Percentiles rank a stretch among this genome's conserved stretches.
phyloP scores from a whole-genome alignment of 2,113 vertebrate genomes.

The Corythaixoides concolor region DNA sequence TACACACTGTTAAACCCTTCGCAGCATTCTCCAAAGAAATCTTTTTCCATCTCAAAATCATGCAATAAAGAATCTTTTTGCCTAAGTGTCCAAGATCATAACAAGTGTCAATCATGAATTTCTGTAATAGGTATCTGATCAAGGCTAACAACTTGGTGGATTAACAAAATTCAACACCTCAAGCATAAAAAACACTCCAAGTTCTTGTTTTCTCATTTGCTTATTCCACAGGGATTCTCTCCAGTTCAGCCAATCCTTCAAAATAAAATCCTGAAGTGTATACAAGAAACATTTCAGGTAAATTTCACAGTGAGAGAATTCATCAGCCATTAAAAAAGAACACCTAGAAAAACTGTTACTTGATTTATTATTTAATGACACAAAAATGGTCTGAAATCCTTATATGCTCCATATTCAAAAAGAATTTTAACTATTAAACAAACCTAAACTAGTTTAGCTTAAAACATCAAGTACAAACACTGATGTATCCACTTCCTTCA shows the following conservation, averaged over 20 bases:
- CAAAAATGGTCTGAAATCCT: background rate
- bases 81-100: background rate
- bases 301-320: background rate
- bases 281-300: background rate
- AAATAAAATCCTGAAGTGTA: background rate
- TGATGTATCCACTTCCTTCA: background rate
- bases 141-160: background rate
- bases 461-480: background rate
- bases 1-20: background rate
- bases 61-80: background rate
- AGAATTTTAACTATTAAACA: background rate
- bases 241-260: background rate
- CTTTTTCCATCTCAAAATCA: background rate
- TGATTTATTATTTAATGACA: background rate
- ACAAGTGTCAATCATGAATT: background rate
- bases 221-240: background rate
- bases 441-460: background rate
- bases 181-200: background rate
- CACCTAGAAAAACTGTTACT: background rate
- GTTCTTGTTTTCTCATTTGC: background rate
- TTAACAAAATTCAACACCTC: background rate
- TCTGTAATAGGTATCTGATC: background rate
- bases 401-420: background rate
- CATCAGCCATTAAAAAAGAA: background rate
- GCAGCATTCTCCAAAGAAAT: background rate